Evolutionary conservation across 1,140 invertebrate genomes (phyloP).

Genomic region (Caenorhabditis tropicalis): DNA sequence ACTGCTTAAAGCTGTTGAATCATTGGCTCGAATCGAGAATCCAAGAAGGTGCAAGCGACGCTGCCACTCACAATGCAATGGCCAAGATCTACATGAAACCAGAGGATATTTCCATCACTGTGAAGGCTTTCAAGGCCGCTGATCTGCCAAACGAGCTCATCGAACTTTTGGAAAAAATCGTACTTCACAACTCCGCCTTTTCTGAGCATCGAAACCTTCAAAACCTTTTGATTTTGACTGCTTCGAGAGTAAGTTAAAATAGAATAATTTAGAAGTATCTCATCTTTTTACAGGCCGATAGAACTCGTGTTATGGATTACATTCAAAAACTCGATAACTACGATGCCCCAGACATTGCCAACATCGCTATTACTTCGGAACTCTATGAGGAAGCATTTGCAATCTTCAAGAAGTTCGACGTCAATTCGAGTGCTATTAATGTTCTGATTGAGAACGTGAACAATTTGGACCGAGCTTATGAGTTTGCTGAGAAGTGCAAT

Average conservation of each 20-base stretch:
- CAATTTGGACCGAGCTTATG: constrained; percentile 96
- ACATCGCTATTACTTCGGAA: constrained; percentile 96
- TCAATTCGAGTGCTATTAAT: constrained; percentile 98
- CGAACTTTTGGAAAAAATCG: constrained; percentile 97
- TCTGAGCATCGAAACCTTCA: constrained; percentile 90
- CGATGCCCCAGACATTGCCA: constrained; percentile 98
- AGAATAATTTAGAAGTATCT: neutral
- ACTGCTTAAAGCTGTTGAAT: constrained; percentile 89
- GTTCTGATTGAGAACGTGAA: constrained; percentile 96
- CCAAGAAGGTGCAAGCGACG: constrained; percentile 93
- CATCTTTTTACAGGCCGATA: constrained; percentile 79
- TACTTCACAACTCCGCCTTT: constrained; percentile 96
- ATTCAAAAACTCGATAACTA: constrained; percentile 96
- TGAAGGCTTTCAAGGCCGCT: constrained; percentile 99
- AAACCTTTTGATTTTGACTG: constrained; percentile 82
- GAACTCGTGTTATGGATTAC: constrained; percentile 90
- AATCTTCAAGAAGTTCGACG: constrained; percentile 99
- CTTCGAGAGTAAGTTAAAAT: constrained; percentile 79
- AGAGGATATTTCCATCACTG: constrained; percentile 98
- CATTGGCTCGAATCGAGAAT: constrained; percentile 94
- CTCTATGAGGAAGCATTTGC: constrained; percentile 99
- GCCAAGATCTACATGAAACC: constrained; percentile 99
- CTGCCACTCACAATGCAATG: constrained; percentile 97
- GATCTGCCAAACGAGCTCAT: constrained; percentile 99
- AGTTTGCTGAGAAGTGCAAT: constrained; percentile 98